Evolutionary conservation across 1,140 invertebrate genomes (phyloP).

Genomic region (Phocides pigmalion): DNA sequence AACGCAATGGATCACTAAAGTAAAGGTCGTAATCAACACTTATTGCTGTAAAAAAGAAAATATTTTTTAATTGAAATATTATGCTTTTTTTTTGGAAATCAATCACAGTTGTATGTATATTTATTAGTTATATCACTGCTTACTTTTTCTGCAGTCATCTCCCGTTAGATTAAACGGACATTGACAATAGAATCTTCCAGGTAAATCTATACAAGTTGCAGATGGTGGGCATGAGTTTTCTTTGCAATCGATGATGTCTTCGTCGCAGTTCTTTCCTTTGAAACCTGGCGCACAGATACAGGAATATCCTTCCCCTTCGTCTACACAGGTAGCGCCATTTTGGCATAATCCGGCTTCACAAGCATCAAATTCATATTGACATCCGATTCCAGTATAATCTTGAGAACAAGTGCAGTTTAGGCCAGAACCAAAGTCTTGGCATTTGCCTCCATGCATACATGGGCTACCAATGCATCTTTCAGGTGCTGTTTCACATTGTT

Average conservation of each 20-base stretch:
- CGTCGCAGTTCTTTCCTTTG: slow-evolving; percentile 95
- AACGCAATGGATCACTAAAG: slow-evolving; percentile 94
- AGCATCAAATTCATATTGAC: slow-evolving; percentile 96
- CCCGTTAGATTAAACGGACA: slow-evolving; percentile 98
- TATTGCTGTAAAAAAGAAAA: slow-evolving; percentile 87
- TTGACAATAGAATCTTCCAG: slow-evolving; percentile 96
- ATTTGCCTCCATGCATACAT: slow-evolving; percentile 97
- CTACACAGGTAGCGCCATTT: slow-evolving; percentile 96
- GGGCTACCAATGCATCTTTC: slow-evolving; percentile 97
- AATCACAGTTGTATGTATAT: too few relatives aligned
- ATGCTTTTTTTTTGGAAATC: too few relatives aligned
- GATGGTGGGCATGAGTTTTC: slow-evolving; percentile 97
- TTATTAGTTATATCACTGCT: too few relatives aligned
- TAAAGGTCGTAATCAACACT: slow-evolving; percentile 98
- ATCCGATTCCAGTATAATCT: slow-evolving; percentile 94
- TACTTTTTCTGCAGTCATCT: slow-evolving; percentile 97
- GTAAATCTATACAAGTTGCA: slow-evolving; percentile 96
- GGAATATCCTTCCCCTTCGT: slow-evolving; percentile 92
- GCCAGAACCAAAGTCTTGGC: slow-evolving; percentile 97
- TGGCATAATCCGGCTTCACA: slow-evolving; percentile 94
- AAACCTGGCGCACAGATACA: slow-evolving; percentile 94
- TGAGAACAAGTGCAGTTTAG: slow-evolving; percentile 95
- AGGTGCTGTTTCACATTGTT: slow-evolving; percentile 97
- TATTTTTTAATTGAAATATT: background rate
- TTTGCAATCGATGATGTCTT: slow-evolving; percentile 96